A percentile compares a stretch with the other conserved stretches of the same genome.
phyloP scores from a whole-genome alignment of 2,113 vertebrate species.

The Chaenogobius annularis region DNA sequence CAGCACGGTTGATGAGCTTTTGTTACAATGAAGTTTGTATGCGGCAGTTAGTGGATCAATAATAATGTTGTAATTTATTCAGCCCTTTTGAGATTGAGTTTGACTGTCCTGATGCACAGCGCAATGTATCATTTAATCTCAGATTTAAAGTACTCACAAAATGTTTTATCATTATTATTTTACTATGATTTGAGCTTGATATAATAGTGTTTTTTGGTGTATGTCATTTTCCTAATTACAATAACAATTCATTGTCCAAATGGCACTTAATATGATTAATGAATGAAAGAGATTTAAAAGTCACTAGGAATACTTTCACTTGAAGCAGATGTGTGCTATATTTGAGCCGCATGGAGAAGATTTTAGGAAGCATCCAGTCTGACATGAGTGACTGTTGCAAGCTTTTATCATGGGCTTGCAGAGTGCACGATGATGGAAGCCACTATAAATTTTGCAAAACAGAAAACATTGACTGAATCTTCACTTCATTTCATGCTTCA shows the following conservation, averaged over 20 bases:
- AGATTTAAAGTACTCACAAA: neutral
- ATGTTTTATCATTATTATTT: neutral
- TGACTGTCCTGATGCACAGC: neutral
- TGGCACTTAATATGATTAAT: constrained; percentile 1
- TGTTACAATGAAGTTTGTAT: too few relatives aligned
- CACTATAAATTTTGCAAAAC: constrained; percentile 67
- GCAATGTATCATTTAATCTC: neutral
- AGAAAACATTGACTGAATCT: constrained; percentile 46
- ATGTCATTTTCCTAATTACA: neutral
- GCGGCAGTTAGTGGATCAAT: neutral
- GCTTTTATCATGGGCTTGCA: constrained; percentile 52
- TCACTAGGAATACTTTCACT: neutral
- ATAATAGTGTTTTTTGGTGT: neutral
- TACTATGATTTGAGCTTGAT: neutral
- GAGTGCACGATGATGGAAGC: constrained; percentile 52
- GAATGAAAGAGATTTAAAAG: neutral
- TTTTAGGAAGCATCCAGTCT: constrained; percentile 23
- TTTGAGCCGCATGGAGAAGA: neutral
- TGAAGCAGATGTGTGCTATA: neutral
- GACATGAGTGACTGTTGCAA: constrained; percentile 28
- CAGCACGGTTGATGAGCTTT: too few relatives aligned
- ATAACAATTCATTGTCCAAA: neutral
- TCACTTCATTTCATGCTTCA: constrained; percentile 48
- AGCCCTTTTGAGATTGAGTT: neutral
- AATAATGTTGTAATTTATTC: neutral